Conservation (phyloP, 2,113 vertebrate species). For the Isichthys henryi region DNA sequence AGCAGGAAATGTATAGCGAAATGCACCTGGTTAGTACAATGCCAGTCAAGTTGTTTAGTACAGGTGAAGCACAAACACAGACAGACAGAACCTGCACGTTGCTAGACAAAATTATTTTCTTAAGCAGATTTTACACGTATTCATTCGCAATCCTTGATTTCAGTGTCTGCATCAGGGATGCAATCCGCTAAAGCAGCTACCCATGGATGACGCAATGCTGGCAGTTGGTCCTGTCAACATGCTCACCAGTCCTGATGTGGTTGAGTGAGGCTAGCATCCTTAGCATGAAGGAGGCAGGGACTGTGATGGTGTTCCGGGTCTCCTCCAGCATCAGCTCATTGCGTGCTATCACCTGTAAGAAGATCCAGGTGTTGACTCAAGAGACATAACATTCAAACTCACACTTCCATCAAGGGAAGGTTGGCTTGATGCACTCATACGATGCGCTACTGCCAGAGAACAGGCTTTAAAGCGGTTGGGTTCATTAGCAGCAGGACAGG, state of each 20-base stretch:
- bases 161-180: neutral
- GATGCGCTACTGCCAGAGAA: neutral
- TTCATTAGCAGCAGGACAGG: neutral
- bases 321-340: constrained; percentile 97
- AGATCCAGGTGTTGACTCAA: neutral
- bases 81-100: neutral
- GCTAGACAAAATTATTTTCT: neutral
- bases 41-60: neutral
- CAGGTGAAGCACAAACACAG: neutral
- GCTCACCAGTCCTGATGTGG: constrained; percentile 89
- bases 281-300: constrained; percentile 97
- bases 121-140: neutral
- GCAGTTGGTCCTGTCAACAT: neutral
- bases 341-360: constrained; percentile 81
- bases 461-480: neutral
- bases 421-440: neutral
- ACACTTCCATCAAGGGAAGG: neutral
- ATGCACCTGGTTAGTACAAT: neutral
- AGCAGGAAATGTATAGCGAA: neutral
- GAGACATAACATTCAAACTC: neutral
- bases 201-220: neutral
- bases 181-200: neutral
- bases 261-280: constrained; percentile 94
- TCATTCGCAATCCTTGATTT: neutral
- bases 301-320: constrained; percentile 96